Base-by-base conservation (phyloP, 2,888 invertebrate genomes). In the Orthosia cruda region DNA sequence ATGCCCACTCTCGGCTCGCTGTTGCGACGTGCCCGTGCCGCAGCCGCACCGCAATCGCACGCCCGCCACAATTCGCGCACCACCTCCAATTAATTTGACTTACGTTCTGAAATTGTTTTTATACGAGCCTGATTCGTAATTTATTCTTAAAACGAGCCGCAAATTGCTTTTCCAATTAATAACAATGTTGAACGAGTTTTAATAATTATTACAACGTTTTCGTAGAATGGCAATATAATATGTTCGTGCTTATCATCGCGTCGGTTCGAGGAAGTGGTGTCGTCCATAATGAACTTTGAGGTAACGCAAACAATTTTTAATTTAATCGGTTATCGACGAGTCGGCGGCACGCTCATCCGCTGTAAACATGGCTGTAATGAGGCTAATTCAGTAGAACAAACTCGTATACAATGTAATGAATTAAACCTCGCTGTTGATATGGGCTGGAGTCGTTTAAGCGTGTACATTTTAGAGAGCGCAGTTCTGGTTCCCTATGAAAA, bases 31-130 rank as follows among this genome's bases (percentile, higher is more conserved):
- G 15, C 50, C 40, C 23, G n/a, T 32, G 32, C 26, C 26, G 26
- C 26, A 3, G 26, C 26, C 3, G 26, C 72, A 40, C 26, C 45
- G 12, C 61, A 0, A 45, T 32, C 52, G 40, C 23, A 12, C 11
- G 26, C 16, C 15, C 0, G 7, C 26, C 67, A 32, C 58, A 20
- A 16, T 9, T 40, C 45, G 20, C 45, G 12, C 13, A 13, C 45
- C 26, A 5, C 61, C 18, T 5, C 18, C 11, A 20, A 72, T 74
- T 74, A 71, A 69, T 65, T 68, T 75, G 55, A 75, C 52, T 74
- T 54, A 71, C 26, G 47, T 23, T 26, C 12, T 50, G 67, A 72
- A 50, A 77, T 45, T 69, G 59, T 52, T 71, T 67, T 45, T 40
- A 57, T 55, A 64, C n/a, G 58, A 66, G 15, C n/a, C 13, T 64